Base-by-base conservation (phyloP, 2,888 invertebrate species). In the Drosophila cognata region DNA sequence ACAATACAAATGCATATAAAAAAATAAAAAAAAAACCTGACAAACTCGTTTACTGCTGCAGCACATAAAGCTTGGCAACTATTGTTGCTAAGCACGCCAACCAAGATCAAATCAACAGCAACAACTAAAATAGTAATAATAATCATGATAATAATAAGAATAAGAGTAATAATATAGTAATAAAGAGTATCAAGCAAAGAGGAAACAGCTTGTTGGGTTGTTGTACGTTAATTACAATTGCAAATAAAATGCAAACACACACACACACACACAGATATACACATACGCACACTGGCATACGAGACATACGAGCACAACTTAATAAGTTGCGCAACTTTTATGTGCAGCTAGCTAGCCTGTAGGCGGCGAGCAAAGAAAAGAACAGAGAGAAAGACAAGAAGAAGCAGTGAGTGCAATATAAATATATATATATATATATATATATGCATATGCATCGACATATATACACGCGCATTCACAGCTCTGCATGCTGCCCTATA, bases 81-180 rank as follows among this genome's bases (percentile, higher is more conserved):
- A 73, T 84, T 87, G 84, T 84, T 84, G 88, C 84, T 77, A 89
- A 79, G 84, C 89, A 67, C 71, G 68, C 53, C 61, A 77, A 87
- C 51, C 61, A 77, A 87, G 84, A 85, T 88, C 80, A 84, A 82
- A 84, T 73, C 80, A 57, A 66, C 41, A 66, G n/a, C 56, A 56
- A 48, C 46, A 25, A 36, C 38, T 53, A 35, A 21, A 46, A 64
- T 38, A 63, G 57, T 41, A 67, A 35, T 59, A 43, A 33, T 31
- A 35, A 63, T 66, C 68, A 71, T 64, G 79, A 53, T 31, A 67
- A 60, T 36, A 64, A 50, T 31, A 61, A 55, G 18, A 51, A 73
- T 51, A 43, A 69, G 62, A 85, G 68, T 29, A 59, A 53, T 50
- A 74, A 65, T 53, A 64, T 43, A 64, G 35, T 35, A 59, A 56